These are phyloP conservation scores for Tautogolabrus adspersus DNA, from an alignment of 2,113 vertebrate genomes.

Conservation along the genomic window DNA sequence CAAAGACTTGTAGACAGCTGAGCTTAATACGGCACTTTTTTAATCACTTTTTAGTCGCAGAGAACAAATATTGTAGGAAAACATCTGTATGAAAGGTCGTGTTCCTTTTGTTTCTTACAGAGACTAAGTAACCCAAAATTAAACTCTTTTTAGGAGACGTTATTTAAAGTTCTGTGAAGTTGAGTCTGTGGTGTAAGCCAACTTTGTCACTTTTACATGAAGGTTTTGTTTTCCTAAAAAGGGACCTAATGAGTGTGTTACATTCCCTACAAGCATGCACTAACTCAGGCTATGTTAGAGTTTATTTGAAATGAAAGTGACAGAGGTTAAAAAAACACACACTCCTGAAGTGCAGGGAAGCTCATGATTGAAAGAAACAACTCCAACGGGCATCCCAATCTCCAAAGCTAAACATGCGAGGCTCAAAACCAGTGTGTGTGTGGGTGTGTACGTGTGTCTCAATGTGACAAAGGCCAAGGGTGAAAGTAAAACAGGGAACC, in stretches of 20 bases:
- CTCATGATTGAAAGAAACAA: slow-evolving; percentile 29
- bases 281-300: slow-evolving; percentile 23
- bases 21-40: too few relatives aligned
- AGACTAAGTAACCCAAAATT: too few relatives aligned
- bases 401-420: not conserved
- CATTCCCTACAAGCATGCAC: slow-evolving; percentile 15
- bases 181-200: not conserved
- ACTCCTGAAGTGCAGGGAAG: not conserved
- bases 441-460: slow-evolving; percentile 17
- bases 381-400: slow-evolving; percentile 9
- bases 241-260: slow-evolving; percentile 14
- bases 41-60: too few relatives aligned
- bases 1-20: too few relatives aligned
- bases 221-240: not conserved
- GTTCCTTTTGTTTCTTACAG: too few relatives aligned
- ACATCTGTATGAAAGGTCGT: too few relatives aligned
- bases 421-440: slow-evolving; percentile 4
- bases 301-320: slow-evolving; percentile 45
- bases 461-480: slow-evolving; percentile 59
- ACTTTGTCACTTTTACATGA: not conserved
- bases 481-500: slow-evolving; percentile 53
- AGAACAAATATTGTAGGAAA: too few relatives aligned
- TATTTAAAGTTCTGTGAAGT: not conserved
- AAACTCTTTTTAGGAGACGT: not conserved
- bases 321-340: slow-evolving; percentile 61